phyloP scores from a whole-genome alignment of 2,113 vertebrate genomes.

The Podocnemis expansa region DNA sequence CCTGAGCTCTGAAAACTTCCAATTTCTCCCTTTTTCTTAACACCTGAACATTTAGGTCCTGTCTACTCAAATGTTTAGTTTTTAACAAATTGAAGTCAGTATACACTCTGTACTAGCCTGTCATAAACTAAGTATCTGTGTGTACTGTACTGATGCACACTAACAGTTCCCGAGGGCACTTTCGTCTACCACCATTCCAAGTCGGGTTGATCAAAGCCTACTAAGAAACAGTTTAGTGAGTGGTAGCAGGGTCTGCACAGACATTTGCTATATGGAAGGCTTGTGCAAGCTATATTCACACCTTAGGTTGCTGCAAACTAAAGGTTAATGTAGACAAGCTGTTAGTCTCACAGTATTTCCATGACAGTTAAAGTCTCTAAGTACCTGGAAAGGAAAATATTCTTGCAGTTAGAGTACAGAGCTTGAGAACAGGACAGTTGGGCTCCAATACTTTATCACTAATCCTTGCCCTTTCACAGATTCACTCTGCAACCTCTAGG shows the following conservation, averaged over 20 bases:
- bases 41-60: background rate
- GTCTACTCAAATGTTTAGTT: background rate
- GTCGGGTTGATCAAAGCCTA: background rate
- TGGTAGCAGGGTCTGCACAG: background rate
- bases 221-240: background rate
- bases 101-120: background rate
- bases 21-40: background rate
- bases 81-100: background rate
- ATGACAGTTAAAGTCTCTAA: background rate
- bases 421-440: background rate
- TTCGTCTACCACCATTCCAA: background rate
- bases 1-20: background rate
- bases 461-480: background rate
- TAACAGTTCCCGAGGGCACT: background rate
- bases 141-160: background rate
- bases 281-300: background rate
- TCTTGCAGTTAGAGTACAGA: background rate
- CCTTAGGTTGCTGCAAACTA: background rate
- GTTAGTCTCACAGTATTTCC: background rate
- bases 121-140: background rate
- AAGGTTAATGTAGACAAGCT: background rate
- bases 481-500: background rate
- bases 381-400: background rate
- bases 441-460: background rate
- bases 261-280: background rate